phyloP scores from a whole-genome alignment of 2,888 invertebrate species.

The Metellina segmentata region DNA sequence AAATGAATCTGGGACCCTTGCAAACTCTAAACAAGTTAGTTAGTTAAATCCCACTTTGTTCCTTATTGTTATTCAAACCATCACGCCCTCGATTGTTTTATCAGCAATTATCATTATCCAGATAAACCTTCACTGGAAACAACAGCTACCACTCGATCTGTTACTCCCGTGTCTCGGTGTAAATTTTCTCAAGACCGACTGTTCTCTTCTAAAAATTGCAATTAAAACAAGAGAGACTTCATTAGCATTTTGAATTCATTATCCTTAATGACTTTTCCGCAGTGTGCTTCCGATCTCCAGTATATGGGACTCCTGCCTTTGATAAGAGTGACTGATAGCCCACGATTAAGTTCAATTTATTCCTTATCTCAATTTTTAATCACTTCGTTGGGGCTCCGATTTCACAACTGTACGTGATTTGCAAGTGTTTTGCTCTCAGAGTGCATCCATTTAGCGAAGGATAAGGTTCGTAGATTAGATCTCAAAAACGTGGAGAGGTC shows the following conservation, averaged over 20 bases:
- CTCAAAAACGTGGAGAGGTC: too few species aligned
- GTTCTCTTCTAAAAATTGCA: constrained; percentile 48
- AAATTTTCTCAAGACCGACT: constrained; percentile 29
- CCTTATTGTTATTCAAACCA: neutral
- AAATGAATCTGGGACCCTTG: too few species aligned
- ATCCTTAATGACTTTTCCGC: constrained; percentile 58
- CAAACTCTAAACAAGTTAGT: too few species aligned
- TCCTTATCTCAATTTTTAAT: constrained; percentile 50
- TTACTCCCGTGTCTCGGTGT: constrained; percentile 22
- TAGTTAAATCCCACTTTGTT: too few species aligned
- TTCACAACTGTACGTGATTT: too few species aligned
- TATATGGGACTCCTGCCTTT: constrained; percentile 33
- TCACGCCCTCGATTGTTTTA: constrained; percentile 2
- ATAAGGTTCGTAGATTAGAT: too few species aligned
- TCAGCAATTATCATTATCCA: constrained; percentile 51
- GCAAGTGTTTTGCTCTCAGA: too few species aligned
- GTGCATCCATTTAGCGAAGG: too few species aligned
- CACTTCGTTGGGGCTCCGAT: neutral
- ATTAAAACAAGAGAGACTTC: constrained; percentile 51
- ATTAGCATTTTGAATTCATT: constrained; percentile 70
- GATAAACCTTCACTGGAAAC: constrained; percentile 19
- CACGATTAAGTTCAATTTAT: constrained; percentile 54
- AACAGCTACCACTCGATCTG: neutral
- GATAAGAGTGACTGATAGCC: constrained; percentile 65
- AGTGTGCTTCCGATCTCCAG: constrained; percentile 26